These are phyloP conservation scores for Catalaphyllia jardinei DNA, from an alignment of 64 coral and sea anemone genomes.

Conservation along the genomic window DNA sequence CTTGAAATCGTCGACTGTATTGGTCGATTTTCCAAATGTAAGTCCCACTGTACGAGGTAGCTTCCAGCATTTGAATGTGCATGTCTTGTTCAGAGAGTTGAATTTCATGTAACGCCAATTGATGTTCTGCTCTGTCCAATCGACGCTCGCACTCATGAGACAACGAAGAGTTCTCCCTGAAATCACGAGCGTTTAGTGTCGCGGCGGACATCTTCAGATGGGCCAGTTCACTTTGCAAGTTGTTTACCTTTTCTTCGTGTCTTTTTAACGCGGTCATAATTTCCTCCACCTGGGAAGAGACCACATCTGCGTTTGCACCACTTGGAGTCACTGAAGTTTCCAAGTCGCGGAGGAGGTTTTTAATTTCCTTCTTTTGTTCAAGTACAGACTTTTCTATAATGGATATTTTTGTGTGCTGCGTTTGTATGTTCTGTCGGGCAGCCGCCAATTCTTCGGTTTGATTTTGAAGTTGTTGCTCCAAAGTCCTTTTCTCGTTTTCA, in stretches of 20 bases:
- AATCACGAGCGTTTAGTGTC: background rate
- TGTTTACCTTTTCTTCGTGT: background rate
- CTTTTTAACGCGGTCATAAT: background rate
- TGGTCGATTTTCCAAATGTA: background rate
- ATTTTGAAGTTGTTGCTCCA: conserved; percentile 33
- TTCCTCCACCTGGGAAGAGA: conserved; percentile 31
- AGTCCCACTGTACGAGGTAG: background rate
- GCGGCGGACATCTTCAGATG: background rate
- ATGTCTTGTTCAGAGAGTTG: conserved; percentile 48
- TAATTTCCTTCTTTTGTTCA: background rate
- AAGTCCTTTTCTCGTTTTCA: background rate
- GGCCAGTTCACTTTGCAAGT: conserved; percentile 6
- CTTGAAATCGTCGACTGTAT: background rate
- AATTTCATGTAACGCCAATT: conserved; percentile 61
- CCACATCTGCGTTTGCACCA: background rate
- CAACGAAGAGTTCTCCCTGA: background rate
- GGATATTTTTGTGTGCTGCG: conserved; percentile 32
- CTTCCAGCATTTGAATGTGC: background rate
- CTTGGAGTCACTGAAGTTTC: background rate
- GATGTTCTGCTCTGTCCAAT: conserved; percentile 54
- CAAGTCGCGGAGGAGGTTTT: background rate
- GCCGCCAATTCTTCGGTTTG: conserved; percentile 21
- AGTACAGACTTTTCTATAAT: conserved; percentile 1
- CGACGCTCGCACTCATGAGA: conserved; percentile 40
- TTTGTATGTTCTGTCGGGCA: conserved; percentile 36